Evolutionary conservation across 2,888 invertebrate species (phyloP).

Genomic region (Tetanocera ferruginea): DNA sequence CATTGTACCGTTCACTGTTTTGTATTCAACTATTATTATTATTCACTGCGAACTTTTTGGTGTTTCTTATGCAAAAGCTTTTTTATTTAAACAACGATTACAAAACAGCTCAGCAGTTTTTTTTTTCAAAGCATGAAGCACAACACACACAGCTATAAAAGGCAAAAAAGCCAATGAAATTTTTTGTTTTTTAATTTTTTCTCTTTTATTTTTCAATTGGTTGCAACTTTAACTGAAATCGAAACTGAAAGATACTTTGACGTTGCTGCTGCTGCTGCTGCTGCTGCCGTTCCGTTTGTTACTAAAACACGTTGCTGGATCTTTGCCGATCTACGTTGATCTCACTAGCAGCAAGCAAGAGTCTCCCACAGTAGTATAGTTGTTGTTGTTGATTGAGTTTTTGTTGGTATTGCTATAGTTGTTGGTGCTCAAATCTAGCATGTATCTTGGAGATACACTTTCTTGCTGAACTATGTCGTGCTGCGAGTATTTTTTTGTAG

Average conservation of each 20-base stretch:
- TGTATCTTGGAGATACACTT: conserved; percentile 15
- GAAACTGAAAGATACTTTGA: not conserved
- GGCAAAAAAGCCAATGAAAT: not conserved
- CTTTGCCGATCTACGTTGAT: conserved; percentile 19
- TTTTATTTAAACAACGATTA: no score
- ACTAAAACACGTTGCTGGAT: conserved; percentile 33
- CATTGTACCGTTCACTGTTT: not conserved
- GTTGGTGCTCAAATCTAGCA: not conserved
- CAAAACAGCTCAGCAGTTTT: not conserved
- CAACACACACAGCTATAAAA: not conserved
- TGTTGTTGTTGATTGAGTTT: not conserved
- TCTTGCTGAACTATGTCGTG: not conserved
- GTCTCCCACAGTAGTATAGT: not conserved
- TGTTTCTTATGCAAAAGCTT: not conserved
- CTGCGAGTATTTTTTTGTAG: not conserved
- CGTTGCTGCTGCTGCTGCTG: no score
- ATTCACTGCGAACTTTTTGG: conserved; percentile 12
- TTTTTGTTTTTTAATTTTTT: not conserved
- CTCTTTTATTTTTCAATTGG: not conserved
- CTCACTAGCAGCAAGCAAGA: not conserved
- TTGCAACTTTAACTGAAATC: conserved; percentile 16
- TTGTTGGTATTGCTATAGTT: not conserved
- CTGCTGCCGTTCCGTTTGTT: conserved; percentile 8
- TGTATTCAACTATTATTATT: conserved; percentile 14
- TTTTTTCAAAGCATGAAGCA: not conserved